Base-by-base conservation (phyloP, 2,797 vertebrate species). In the Echiichthys vipera region DNA sequence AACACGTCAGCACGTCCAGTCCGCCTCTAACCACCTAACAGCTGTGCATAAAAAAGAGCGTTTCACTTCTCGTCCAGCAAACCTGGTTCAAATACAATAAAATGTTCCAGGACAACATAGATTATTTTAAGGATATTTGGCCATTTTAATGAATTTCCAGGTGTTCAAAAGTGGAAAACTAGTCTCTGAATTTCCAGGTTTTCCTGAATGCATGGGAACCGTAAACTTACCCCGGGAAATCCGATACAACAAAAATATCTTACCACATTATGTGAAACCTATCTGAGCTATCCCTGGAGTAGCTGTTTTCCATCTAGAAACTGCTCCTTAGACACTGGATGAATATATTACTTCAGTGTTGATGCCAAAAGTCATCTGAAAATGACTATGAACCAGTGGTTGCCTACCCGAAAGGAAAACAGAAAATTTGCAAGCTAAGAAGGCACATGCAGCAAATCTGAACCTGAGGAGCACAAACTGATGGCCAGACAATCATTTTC, bases 341-440 rank as follows among this genome's bases (percentile, higher is more conserved):
- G 62, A 81, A 78, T 75, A 78, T 34, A 65, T 82, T 77, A 71
- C 57, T 70, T 27, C 1, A 4, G 43, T 17, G 13, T 18, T 68
- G 37, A 59, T 45, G 65, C 71, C 43, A 49, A 67, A 74, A 9
- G 7, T 63, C 62, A 47, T 64, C 42, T 78, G 70, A 65, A 77
- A 78, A 51, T 22, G 14, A 43, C 32, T 32, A 29, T 70, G 43
- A 81, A 78, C 20, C 45, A 22, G n/a, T 81, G 77, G 77, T 86
- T 83, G 65, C 62, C 70, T 51, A 11, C 17, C 17, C 6, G 2
- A 69, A 89, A 78, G 68, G 71, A 80, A 86, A 87, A 75, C 58
- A 66, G 11, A 46, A 45, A 54, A 65, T 64, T 54, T 69, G 54
- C 50, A 71, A 70, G 50, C 63, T 37, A 68, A 71, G 71, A 50